phyloP scores from a whole-genome alignment of 2,888 invertebrate species.

The Cataglyphis altisquamis region DNA sequence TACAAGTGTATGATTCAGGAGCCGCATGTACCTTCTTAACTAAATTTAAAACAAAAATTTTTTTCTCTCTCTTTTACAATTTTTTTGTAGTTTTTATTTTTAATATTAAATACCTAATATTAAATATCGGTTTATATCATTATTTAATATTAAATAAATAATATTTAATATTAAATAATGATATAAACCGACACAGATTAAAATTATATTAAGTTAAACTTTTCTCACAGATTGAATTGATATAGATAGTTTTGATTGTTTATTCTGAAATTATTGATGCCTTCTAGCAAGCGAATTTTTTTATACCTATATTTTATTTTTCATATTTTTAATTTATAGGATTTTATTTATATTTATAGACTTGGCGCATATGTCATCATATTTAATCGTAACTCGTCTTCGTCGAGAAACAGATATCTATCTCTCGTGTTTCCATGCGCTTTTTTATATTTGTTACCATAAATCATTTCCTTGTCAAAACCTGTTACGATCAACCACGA shows the following conservation, averaged over 20 bases:
- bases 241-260: background rate
- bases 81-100: background rate
- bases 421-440: background rate
- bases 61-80: background rate
- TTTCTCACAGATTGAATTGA: conserved; percentile 4
- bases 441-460: background rate
- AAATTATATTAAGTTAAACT: background rate
- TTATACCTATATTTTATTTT: background rate
- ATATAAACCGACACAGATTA: background rate
- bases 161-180: background rate
- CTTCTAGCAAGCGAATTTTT: background rate
- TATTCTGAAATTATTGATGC: background rate
- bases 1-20: conserved; percentile 7
- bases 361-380: background rate
- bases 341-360: background rate
- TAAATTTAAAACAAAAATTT: conserved; percentile 12
- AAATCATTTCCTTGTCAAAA: conserved; percentile 30
- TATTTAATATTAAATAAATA: too few relatives aligned
- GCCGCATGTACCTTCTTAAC: background rate
- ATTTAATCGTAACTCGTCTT: background rate
- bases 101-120: background rate
- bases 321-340: background rate
- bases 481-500: conserved; percentile 7
- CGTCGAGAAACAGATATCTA: conserved; percentile 11
- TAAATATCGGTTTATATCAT: too few relatives aligned